These are phyloP conservation scores for Platorchestia sp. DNA, from an alignment of 1,140 invertebrate species.

Conservation along the genomic window DNA sequence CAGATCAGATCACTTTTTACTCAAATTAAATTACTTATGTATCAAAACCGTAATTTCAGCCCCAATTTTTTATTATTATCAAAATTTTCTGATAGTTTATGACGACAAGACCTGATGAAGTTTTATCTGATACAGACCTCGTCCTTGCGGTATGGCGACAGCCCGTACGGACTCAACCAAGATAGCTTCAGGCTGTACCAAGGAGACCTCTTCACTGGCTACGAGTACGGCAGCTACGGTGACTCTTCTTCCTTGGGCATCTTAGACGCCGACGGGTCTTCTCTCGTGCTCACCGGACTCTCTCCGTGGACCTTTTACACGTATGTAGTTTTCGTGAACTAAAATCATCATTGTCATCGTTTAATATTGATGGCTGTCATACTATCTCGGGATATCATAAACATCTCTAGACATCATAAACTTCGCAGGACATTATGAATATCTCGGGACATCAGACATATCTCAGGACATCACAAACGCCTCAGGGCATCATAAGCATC, in stretches of 20 bases:
- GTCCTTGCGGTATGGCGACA: conserved; percentile 66
- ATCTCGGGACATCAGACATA: no score
- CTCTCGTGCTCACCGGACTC: conserved; percentile 59
- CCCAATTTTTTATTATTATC: no score
- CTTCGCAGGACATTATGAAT: no score
- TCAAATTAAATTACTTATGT: background rate
- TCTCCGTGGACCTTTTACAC: conserved; percentile 62
- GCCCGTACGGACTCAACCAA: conserved; percentile 61
- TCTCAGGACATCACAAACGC: no score
- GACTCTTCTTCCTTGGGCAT: conserved; percentile 58
- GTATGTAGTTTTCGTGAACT: conserved; percentile 20
- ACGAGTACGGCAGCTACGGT: conserved; percentile 41
- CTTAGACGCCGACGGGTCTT: conserved; percentile 29
- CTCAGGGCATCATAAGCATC: no score
- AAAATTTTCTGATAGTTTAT: background rate
- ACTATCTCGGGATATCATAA: no score
- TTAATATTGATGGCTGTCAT: no score
- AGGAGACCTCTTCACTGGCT: conserved; percentile 65
- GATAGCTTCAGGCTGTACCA: conserved; percentile 67
- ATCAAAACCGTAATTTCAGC: background rate
- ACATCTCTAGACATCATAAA: no score
- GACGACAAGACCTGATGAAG: background rate
- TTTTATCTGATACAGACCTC: conserved; percentile 32
- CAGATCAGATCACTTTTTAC: no score
- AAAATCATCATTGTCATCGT: background rate